Conservation (phyloP, 2,797 vertebrate species). For the Macroramphosus scolopax region DNA sequence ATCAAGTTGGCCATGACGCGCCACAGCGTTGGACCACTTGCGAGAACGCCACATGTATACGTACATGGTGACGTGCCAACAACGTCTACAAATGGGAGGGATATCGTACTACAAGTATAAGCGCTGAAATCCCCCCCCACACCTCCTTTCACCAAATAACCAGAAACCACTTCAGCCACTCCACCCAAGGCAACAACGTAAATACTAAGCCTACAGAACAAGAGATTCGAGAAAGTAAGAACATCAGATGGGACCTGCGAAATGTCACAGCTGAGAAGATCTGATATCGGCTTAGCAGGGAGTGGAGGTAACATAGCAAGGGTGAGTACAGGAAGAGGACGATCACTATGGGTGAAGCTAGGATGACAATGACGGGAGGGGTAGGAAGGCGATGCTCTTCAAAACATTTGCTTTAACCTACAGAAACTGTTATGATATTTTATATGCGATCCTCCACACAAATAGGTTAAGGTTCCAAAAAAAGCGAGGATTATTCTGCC, state of each 20-base stretch:
- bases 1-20: slow-evolving; percentile 24
- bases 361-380: slow-evolving; percentile 54
- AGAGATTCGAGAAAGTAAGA: neutral
- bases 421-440: too few relatives aligned
- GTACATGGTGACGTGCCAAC: slow-evolving; percentile 74
- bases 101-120: slow-evolving; percentile 75
- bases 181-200: slow-evolving; percentile 6
- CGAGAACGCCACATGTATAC: slow-evolving; percentile 45
- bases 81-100: slow-evolving; percentile 81
- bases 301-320: slow-evolving; percentile 29
- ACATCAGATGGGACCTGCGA: neutral
- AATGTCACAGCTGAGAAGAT: slow-evolving; percentile 11
- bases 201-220: slow-evolving; percentile 1
- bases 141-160: slow-evolving; percentile 47
- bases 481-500: too few relatives aligned
- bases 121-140: slow-evolving; percentile 43
- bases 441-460: too few relatives aligned
- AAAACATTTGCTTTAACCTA: too few relatives aligned
- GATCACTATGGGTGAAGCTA: slow-evolving; percentile 43
- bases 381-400: too few relatives aligned
- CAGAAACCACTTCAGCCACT: slow-evolving; percentile 38
- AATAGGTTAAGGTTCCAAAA: too few relatives aligned
- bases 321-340: slow-evolving; percentile 65
- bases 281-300: slow-evolving; percentile 6
- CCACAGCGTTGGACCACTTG: slow-evolving; percentile 53